Conservation (phyloP, 1,140 invertebrate genomes). For the Ceratitis capitata region DNA sequence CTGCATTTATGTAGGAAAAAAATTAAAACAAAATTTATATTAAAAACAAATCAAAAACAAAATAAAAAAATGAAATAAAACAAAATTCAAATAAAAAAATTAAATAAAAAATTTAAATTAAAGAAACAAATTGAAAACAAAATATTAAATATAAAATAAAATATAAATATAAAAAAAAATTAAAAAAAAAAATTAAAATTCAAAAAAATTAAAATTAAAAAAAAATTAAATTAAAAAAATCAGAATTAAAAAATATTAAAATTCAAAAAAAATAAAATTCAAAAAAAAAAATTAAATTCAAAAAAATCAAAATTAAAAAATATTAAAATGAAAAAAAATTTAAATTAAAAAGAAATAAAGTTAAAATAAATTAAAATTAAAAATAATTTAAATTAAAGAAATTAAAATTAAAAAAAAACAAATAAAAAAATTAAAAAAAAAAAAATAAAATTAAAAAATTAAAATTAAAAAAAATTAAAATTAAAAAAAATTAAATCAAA, state of each 20-base stretch:
- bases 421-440: no score
- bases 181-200: neutral
- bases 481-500: neutral
- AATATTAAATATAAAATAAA: neutral
- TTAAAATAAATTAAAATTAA: neutral
- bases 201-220: no score
- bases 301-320: no score
- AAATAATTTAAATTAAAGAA: neutral
- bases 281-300: no score
- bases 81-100: no score
- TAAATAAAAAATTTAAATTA: no score
- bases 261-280: no score
- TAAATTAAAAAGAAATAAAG: neutral
- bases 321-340: neutral
- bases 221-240: no score
- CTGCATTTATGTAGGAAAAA: neutral
- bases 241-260: neutral
- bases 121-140: no score
- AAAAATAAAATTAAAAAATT: no score
- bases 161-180: neutral
- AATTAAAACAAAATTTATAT: neutral
- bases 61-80: no score
- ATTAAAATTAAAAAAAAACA: neutral
- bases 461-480: neutral
- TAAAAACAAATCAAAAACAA: neutral